Evolutionary conservation across 2,113 vertebrate genomes (phyloP).

Genomic region (Strix aluco): DNA sequence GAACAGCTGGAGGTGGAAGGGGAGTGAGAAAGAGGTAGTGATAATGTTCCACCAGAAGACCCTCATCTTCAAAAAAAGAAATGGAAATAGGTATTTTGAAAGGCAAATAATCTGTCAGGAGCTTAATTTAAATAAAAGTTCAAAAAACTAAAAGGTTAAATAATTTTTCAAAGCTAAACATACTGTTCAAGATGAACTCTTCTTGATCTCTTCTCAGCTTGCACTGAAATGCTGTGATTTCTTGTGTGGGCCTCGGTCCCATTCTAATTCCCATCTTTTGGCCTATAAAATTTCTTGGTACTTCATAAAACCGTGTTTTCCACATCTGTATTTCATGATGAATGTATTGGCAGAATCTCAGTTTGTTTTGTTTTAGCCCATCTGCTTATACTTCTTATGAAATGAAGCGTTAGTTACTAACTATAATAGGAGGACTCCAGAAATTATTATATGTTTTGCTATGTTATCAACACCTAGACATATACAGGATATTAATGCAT

Average conservation of each 20-base stretch:
- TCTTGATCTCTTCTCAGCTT: background rate
- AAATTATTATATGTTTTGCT: background rate
- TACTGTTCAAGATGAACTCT: background rate
- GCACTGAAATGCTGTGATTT: background rate
- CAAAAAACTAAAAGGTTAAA: background rate
- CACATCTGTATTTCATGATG: background rate
- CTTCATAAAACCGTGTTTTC: fast-evolving
- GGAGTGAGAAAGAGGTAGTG: background rate
- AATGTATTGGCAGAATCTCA: background rate
- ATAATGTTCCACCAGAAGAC: background rate
- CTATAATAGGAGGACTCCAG: background rate
- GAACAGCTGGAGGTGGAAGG: background rate
- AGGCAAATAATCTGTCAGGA: background rate
- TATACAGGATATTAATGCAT: background rate
- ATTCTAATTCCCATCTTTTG: background rate
- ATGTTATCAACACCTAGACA: background rate
- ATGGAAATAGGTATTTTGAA: background rate
- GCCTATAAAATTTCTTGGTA: background rate
- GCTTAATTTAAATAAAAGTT: background rate
- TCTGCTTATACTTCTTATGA: background rate
- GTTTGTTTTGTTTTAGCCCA: background rate
- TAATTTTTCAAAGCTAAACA: background rate
- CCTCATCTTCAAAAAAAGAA: background rate
- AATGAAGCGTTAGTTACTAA: background rate
- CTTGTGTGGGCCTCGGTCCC: background rate